Evolutionary conservation across 2,797 vertebrate genomes (phyloP).

Genomic region (Vultur gryphus): DNA sequence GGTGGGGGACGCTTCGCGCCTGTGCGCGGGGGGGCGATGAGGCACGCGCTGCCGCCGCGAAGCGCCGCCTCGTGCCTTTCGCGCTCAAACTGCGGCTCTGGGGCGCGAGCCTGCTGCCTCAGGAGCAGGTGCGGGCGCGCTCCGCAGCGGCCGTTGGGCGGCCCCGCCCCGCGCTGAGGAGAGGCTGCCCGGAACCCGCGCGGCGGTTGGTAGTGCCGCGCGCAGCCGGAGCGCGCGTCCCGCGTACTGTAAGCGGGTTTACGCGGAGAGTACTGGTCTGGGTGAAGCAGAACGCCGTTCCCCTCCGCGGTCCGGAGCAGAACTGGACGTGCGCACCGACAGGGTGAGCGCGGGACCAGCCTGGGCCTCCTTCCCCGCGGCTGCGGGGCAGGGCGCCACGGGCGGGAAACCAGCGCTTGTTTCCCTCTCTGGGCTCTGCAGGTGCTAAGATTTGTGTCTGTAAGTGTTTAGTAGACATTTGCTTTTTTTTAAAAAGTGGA

Average conservation of each 20-base stretch:
- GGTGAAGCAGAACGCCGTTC: fast-evolving
- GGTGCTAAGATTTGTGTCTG: fast-evolving
- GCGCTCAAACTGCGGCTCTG: fast-evolving
- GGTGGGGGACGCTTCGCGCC: too few species aligned
- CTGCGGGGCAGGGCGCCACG: fast-evolving
- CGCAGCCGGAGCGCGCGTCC: too few species aligned
- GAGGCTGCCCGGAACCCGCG: too few species aligned
- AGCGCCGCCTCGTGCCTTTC: background rate
- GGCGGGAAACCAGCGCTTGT: fast-evolving
- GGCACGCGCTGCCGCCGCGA: background rate
- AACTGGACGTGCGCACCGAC: fast-evolving
- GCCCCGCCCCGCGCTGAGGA: background rate
- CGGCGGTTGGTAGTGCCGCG: background rate
- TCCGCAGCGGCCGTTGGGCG: background rate
- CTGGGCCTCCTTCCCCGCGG: fast-evolving
- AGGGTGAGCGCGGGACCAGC: fast-evolving
- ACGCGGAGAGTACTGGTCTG: fast-evolving
- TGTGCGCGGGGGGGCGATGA: fast-evolving
- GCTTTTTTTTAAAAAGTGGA: background rate
- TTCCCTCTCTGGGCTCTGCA: background rate
- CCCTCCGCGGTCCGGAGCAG: background rate
- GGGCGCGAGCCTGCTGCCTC: background rate
- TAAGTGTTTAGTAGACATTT: fast-evolving
- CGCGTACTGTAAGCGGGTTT: background rate
- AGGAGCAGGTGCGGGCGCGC: background rate